Percentiles rank a stretch among this genome's conserved stretches.
phyloP scores from a whole-genome alignment of 2,888 invertebrate species.

The Vesta saturnalis region DNA sequence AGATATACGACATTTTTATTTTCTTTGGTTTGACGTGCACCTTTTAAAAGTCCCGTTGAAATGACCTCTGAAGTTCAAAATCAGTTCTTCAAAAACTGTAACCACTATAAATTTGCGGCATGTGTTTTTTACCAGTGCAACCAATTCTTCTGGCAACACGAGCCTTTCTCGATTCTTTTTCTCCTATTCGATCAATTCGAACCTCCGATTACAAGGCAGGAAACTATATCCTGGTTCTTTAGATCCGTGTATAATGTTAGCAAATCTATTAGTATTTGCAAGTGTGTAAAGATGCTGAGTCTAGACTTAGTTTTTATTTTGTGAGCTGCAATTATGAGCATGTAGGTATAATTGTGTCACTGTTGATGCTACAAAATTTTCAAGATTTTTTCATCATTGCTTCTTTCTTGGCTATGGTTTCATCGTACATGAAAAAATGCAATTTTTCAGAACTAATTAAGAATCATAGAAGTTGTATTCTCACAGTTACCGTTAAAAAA shows the following conservation, averaged over 20 bases:
- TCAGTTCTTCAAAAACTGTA: too few relatives aligned
- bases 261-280: too few relatives aligned
- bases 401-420: too few relatives aligned
- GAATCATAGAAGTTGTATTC: conserved; percentile 27
- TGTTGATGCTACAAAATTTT: conserved; percentile 25
- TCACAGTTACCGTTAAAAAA: conserved; percentile 22
- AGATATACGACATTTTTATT: conserved; percentile 23
- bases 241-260: too few relatives aligned
- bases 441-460: conserved; percentile 14
- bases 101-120: too few relatives aligned
- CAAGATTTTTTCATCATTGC: conserved; percentile 23
- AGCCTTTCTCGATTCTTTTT: conserved; percentile 34
- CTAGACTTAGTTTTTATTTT: conserved; percentile 22
- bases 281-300: conserved; percentile 28
- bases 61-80: conserved; percentile 31
- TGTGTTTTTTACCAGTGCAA: too few relatives aligned
- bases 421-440: too few relatives aligned
- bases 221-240: too few relatives aligned
- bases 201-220: too few relatives aligned
- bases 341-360: conserved; percentile 18
- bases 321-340: too few relatives aligned
- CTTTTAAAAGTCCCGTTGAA: conserved; percentile 27
- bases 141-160: conserved; percentile 36
- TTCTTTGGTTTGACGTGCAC: conserved; percentile 14
- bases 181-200: too few relatives aligned